phyloP scores from a whole-genome alignment of 2,888 invertebrate genomes.

The Aspidapion aeneum region DNA sequence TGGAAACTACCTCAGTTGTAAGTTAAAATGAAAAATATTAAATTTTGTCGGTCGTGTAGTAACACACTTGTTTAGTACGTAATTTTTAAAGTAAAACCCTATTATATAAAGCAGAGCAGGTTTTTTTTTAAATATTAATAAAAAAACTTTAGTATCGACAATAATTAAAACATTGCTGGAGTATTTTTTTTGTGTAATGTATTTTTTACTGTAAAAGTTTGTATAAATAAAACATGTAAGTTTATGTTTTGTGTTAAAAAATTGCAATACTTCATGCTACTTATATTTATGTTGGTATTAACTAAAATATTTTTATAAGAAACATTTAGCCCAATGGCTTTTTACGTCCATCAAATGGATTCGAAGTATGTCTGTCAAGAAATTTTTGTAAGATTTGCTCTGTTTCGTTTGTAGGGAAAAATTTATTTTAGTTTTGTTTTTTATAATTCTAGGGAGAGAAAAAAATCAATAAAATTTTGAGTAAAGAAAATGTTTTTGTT shows the following conservation, averaged over 20 bases:
- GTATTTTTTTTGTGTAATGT: not conserved
- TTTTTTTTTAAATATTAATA: slow-evolving; percentile 1
- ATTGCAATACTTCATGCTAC: not conserved
- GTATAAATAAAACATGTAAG: not conserved
- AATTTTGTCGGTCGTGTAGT: not conserved
- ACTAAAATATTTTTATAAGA: slow-evolving; percentile 15
- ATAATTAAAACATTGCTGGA: not conserved
- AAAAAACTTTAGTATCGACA: not conserved
- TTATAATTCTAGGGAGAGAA: slow-evolving; percentile 61
- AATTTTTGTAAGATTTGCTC: slow-evolving; percentile 48
- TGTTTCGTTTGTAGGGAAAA: slow-evolving; percentile 52
- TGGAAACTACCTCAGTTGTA: not conserved
- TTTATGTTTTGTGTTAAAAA: slow-evolving; percentile 16
- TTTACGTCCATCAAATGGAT: slow-evolving; percentile 40
- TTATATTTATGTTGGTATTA: slow-evolving; percentile 2
- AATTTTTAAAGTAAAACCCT: slow-evolving; percentile 8
- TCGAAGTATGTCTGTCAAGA: slow-evolving; percentile 34
- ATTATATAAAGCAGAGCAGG: slow-evolving; percentile 1
- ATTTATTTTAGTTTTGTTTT: slow-evolving; percentile 53
- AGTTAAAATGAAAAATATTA: not conserved
- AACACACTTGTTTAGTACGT: not conserved
- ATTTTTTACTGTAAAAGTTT: slow-evolving; percentile 6
- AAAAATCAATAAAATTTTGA: slow-evolving; percentile 53
- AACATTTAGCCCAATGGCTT: slow-evolving; percentile 2
- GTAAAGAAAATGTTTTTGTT: slow-evolving; percentile 37